Evolutionary conservation across 2,888 invertebrate genomes (phyloP).

Genomic region (Epirrita christyi): DNA sequence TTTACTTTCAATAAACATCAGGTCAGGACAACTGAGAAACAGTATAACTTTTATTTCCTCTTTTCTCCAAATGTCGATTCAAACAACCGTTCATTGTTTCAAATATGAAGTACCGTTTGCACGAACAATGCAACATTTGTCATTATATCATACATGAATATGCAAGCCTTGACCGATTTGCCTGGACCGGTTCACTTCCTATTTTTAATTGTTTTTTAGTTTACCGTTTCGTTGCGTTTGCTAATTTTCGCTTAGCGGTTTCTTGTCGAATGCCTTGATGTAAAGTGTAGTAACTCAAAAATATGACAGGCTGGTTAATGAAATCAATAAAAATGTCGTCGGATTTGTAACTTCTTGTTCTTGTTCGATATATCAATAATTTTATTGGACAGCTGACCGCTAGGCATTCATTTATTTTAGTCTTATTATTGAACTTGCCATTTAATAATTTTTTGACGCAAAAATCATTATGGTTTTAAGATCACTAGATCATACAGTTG

Average conservation of each 20-base stretch:
- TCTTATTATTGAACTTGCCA: neutral
- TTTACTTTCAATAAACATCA: no score
- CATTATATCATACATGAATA: constrained; percentile 30
- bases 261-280: constrained; percentile 4
- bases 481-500: no score
- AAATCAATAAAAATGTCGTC: neutral
- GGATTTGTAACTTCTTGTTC: neutral
- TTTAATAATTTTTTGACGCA: neutral
- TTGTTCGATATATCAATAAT: constrained; percentile 1
- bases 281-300: constrained; percentile 1
- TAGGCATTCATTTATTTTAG: neutral
- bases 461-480: no score
- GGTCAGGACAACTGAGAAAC: constrained; percentile 1
- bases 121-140: constrained; percentile 22
- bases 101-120: constrained; percentile 20
- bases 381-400: constrained; percentile 10
- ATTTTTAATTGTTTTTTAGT: constrained; percentile 35
- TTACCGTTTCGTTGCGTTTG: constrained; percentile 22
- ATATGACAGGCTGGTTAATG: neutral
- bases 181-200: constrained; percentile 33
- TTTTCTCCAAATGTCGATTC: constrained; percentile 6
- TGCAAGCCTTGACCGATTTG: constrained; percentile 36
- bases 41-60: constrained; percentile 3
- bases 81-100: constrained; percentile 20
- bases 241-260: constrained; percentile 31